Evolutionary conservation across 2,113 vertebrate species (phyloP), one percentile per base, ranked within the genome.

Genomic region (Chloropsis cyanopogon): DNA sequence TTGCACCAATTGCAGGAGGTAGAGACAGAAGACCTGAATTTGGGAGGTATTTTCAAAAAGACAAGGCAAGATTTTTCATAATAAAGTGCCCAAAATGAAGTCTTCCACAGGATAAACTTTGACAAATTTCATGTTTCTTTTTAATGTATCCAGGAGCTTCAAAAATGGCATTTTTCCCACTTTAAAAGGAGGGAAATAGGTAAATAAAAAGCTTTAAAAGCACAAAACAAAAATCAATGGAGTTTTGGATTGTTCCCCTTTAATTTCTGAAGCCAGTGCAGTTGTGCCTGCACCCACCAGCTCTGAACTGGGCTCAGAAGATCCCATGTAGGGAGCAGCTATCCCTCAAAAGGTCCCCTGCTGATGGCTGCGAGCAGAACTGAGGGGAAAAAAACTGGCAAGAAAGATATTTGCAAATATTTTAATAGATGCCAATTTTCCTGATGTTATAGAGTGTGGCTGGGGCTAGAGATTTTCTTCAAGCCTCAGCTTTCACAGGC

Each of bases 391-490:
- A 33, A 75, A 78, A 44, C 42, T 72, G 88, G 53, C 90, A 82
- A 24, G 46, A 42, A 77, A 69, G 56, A 37, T 61, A 72, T 65
- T 69, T 60, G 31, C 59, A 86, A 88, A 39, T 82, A 92, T 92
- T 94, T 94, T 61, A 87, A 60, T 85, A 47, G 63, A 65, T 95
- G 93, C 92, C 93, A 94, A 21, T 39, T 72, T 84, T 69, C 46
- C 33, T 44, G 29, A 68, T 4, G 16, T 41, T 88, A 4, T 2
- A 64, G 42, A 80, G 29, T 5, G 41, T 56, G 73, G 49, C 52
- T 39, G 44, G 22, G 70, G 72, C 57, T 78, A 37, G 35, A 91
- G 66, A 87, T 87, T 85, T 89, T 37, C 73, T 37, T 76, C 47
- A 72, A 72, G 41, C 82, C 39, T 64, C 49, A 21, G 70, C 19